Evolutionary conservation across 2,113 vertebrate species (phyloP), one percentile per base, ranked within the genome.

Genomic region (Strix aluco): DNA sequence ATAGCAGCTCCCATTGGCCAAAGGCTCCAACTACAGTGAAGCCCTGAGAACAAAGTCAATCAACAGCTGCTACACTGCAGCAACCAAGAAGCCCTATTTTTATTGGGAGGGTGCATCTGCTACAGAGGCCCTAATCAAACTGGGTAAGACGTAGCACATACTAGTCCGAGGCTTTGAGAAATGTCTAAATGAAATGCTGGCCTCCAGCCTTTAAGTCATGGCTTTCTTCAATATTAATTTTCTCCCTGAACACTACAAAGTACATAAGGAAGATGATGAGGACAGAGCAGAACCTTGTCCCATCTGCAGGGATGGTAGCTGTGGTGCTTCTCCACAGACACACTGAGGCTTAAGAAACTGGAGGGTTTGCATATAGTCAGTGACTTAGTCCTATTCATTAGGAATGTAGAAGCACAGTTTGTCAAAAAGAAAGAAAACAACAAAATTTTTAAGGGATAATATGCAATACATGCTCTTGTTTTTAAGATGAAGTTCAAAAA

Each of bases 71-170:
- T 46, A 46, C 44, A 46, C 44, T 46, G 18, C 17, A 46, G 44
- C 44, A 46, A 46, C 44, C 44, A 46, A 46, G 44, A 46, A 46
- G 44, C 44, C 44, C 44, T 46, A 18, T 46, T 46, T 46, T 46
- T 18, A 46, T 46, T 46, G 44, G 44, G 44, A 46, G 16, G 44
- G 6, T 46, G 16, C 44, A 46, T 17, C 44, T 46, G 44, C 44
- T 7, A 44, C 15, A 44, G 44, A 44, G 25, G 4, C 22, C 11
- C 32, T 67, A 71, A 52, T 42, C 16, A 58, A 78, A 58, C 38
- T 19, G 9, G 9, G 0, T 38, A 78, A 77, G 73, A 67, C 0
- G 0, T 26, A 79, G 44, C 10, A 44, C 16, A 51, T 17, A 36
- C 6, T 57, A 72, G 70, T 44, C 52, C 34, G 27, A 61, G 52